phyloP scores from a whole-genome alignment of 2,113 vertebrate species.

The Odontophorus gujanensis region DNA sequence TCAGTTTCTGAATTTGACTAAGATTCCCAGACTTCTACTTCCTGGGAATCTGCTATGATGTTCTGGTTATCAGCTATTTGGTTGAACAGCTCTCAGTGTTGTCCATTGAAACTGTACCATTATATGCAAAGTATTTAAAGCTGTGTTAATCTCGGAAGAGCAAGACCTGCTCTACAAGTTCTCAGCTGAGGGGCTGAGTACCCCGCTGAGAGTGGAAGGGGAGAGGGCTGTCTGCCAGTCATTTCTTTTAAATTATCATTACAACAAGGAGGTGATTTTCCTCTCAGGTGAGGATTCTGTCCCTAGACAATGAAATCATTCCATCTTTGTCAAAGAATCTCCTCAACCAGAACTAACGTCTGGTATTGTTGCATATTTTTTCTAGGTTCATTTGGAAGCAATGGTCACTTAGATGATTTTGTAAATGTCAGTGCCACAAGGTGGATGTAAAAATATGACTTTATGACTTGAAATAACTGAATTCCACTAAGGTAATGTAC shows the following conservation, averaged over 20 bases:
- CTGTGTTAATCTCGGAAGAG: not conserved
- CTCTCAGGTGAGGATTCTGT: slow-evolving; percentile 20
- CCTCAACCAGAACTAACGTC: slow-evolving; percentile 37
- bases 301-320: slow-evolving; percentile 26
- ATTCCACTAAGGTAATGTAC: not conserved
- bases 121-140: not conserved
- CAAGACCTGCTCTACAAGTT: not conserved
- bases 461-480: not conserved
- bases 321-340: slow-evolving; percentile 35
- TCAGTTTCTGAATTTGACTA: slow-evolving; percentile 2
- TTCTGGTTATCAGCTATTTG: not conserved
- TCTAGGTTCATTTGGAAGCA: not conserved
- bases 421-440: not conserved
- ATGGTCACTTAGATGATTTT: not conserved
- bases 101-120: not conserved
- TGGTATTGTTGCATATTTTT: not conserved
- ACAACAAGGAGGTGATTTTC: slow-evolving; percentile 28
- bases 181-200: not conserved
- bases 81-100: not conserved
- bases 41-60: not conserved
- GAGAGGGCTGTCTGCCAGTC: not conserved
- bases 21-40: not conserved
- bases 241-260: slow-evolving; percentile 5
- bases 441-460: not conserved
- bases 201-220: not conserved